A percentile compares a stretch with the other conserved stretches of the same genome.
Conservation (phyloP, 2,797 vertebrate species). For the Cossypha dichroa region DNA sequence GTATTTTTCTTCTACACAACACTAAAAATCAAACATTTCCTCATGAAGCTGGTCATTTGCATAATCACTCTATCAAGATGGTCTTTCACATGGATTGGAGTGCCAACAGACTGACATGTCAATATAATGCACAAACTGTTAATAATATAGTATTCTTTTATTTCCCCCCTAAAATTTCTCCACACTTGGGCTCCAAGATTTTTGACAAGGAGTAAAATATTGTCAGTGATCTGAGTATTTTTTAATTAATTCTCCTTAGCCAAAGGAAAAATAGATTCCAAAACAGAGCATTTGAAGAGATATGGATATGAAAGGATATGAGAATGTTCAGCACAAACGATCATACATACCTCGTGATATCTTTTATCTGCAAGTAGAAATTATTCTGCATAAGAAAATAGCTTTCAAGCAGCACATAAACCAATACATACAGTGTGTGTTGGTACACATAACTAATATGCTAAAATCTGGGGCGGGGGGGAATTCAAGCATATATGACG, state of each 20-base stretch:
- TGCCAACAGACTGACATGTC: slow-evolving; percentile 7
- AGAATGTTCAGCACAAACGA: background rate
- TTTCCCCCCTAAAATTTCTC: background rate
- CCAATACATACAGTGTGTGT: background rate
- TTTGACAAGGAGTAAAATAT: background rate
- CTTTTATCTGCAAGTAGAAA: background rate
- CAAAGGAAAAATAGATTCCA: background rate
- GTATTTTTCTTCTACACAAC: background rate
- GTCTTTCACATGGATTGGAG: background rate
- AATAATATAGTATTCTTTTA: background rate
- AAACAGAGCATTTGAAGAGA: background rate
- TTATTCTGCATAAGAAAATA: background rate
- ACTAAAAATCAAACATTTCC: slow-evolving; percentile 10
- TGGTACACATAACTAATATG: background rate
- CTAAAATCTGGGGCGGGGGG: background rate
- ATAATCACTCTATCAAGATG: slow-evolving; percentile 48
- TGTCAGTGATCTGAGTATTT: background rate
- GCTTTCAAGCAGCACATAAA: background rate
- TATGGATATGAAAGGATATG: background rate
- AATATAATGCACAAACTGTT: background rate
- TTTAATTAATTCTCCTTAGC: slow-evolving; percentile 1
- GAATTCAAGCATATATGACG: background rate
- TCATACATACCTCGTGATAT: background rate
- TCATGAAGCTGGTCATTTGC: slow-evolving; percentile 16
- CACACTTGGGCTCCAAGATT: background rate